A percentile compares a stretch with the other conserved stretches of the same genome.
Evolutionary conservation across 2,797 vertebrate genomes (phyloP).

Genomic region (Acanthis flammea): DNA sequence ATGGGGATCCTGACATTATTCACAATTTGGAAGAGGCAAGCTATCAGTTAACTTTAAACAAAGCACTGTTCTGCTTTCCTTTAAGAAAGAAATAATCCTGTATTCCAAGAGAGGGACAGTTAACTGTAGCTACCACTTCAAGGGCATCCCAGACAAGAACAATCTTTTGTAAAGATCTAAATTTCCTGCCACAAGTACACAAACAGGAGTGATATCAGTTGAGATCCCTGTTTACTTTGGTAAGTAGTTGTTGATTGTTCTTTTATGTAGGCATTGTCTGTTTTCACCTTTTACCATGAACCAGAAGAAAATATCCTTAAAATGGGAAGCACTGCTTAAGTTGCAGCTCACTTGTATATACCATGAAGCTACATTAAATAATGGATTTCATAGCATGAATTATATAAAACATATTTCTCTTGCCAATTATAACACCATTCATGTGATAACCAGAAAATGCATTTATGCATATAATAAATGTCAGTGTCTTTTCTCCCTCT

Average conservation of each 20-base stretch:
- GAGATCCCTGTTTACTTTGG: not conserved
- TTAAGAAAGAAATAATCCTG: not conserved
- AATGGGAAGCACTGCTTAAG: not conserved
- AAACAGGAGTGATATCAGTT: not conserved
- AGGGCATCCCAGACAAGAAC: not conserved
- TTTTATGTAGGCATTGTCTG: not conserved
- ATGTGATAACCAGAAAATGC: not conserved
- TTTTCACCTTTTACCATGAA: not conserved
- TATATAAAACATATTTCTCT: not conserved
- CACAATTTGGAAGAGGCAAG: not conserved
- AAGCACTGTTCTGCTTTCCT: not conserved
- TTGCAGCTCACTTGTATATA: not conserved
- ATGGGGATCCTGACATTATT: constrained; percentile 6
- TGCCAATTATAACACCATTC: not conserved
- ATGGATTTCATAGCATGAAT: not conserved
- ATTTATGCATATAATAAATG: not conserved
- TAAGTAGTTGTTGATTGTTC: not conserved
- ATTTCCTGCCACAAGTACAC: not conserved
- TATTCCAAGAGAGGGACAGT: not conserved
- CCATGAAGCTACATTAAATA: not conserved
- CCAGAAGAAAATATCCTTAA: not conserved
- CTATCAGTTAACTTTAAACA: not conserved
- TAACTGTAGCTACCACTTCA: not conserved
- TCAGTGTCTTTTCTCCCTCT: not conserved
- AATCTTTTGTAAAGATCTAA: not conserved